phyloP scores from a whole-genome alignment of 2,113 vertebrate genomes.

The Otis tarda region DNA sequence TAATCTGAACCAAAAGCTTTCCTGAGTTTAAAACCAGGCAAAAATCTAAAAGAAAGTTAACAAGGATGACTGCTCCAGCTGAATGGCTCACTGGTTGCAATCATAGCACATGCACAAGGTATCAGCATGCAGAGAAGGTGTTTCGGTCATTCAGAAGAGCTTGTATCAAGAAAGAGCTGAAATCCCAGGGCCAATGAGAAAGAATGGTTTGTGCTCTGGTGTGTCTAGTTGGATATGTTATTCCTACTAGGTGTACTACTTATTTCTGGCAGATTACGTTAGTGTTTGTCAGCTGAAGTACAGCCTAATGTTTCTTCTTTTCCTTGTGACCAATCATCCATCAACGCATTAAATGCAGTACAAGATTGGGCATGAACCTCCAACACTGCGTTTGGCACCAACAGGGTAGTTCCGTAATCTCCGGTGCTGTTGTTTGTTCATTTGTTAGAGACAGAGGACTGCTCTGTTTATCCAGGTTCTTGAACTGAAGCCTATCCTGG shows the following conservation, averaged over 20 bases:
- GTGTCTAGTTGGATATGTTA: neutral
- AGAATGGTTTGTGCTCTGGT: neutral
- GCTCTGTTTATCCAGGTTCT: neutral
- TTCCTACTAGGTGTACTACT: neutral
- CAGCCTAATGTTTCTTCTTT: neutral
- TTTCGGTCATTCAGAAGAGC: neutral
- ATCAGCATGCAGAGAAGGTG: rapidly evolving
- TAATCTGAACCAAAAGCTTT: neutral
- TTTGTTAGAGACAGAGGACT: neutral
- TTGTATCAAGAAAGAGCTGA: neutral
- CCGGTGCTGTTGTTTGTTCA: neutral
- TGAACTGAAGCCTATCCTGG: neutral
- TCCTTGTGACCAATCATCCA: neutral
- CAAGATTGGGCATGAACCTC: constrained; percentile 23
- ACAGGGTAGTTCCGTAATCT: neutral
- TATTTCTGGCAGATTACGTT: neutral
- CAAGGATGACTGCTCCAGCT: neutral
- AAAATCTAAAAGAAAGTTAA: neutral
- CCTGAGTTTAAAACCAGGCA: neutral
- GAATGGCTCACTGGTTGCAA: neutral
- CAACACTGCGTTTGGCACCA: neutral
- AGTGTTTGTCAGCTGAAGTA: neutral
- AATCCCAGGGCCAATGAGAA: neutral
- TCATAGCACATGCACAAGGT: neutral
- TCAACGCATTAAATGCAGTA: neutral